Evolutionary conservation across 2,888 invertebrate species (phyloP).

Genomic region (Spodoptera littoralis): DNA sequence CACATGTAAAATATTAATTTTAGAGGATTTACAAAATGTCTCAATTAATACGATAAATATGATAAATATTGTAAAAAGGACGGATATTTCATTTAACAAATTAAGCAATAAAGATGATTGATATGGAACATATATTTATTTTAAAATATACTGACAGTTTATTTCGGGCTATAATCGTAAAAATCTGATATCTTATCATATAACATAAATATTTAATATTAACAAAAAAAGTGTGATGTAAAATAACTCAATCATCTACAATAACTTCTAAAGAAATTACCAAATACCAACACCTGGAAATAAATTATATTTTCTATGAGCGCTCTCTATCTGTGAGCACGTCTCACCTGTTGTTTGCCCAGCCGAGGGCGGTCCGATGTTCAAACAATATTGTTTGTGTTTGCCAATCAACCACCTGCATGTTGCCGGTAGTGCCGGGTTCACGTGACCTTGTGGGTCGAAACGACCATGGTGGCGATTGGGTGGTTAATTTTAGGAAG

Average conservation of each 20-base stretch:
- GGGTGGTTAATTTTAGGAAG: not conserved
- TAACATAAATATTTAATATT: too few species aligned
- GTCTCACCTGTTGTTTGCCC: constrained; percentile 68
- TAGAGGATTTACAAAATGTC: constrained; percentile 6
- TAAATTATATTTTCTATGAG: constrained; percentile 10
- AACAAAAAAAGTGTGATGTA: too few species aligned
- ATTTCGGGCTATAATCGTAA: too few species aligned
- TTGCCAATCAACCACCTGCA: constrained; percentile 73
- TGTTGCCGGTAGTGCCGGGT: constrained; percentile 56
- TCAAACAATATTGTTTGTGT: constrained; percentile 72
- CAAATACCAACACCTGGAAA: constrained; percentile 11
- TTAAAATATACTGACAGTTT: too few species aligned
- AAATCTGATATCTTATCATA: too few species aligned
- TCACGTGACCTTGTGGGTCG: constrained; percentile 48
- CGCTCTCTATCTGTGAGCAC: constrained; percentile 32
- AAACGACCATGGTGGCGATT: constrained; percentile 4
- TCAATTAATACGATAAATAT: constrained; percentile 11
- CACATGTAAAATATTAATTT: constrained; percentile 1
- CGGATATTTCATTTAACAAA: not conserved
- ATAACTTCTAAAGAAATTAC: constrained; percentile 7
- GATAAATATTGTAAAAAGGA: constrained; percentile 9
- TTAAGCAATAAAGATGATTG: too few species aligned
- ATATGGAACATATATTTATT: too few species aligned
- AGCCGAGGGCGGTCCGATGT: constrained; percentile 62
- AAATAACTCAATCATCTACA: constrained; percentile 1